phyloP scores from a whole-genome alignment of 2,113 vertebrate species.

The Daboia siamensis region DNA sequence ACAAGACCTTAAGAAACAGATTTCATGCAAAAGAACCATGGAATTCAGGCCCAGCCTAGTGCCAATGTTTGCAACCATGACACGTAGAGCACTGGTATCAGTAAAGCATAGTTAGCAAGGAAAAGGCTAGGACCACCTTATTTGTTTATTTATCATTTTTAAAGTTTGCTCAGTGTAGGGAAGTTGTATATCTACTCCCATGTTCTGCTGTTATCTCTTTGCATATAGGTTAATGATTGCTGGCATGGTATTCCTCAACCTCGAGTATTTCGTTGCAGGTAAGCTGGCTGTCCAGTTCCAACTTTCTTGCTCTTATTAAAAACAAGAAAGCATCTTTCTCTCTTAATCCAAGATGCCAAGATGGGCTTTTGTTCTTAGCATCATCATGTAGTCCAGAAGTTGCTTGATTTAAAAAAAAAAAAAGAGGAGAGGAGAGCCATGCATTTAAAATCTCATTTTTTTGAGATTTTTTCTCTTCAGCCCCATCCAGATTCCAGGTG shows the following conservation, averaged over 20 bases:
- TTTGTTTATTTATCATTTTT: neutral
- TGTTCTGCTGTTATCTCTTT: neutral
- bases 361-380: neutral
- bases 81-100: neutral
- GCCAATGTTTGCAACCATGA: no score
- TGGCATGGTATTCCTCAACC: neutral
- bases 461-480: neutral
- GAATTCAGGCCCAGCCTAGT: neutral
- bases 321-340: neutral
- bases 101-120: neutral
- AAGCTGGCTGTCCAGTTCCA: neutral
- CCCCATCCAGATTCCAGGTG: neutral
- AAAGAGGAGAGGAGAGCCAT: neutral
- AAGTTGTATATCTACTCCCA: neutral
- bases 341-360: neutral
- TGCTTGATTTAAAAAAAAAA: neutral
- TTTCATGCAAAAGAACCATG: neutral
- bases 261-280: neutral
- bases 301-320: neutral
- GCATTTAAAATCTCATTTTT: neutral
- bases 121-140: neutral
- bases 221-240: neutral
- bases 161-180: neutral
- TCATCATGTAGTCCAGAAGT: neutral
- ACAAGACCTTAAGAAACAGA: no score